Evolutionary conservation across 2,888 invertebrate species (phyloP), one percentile per base, ranked within the genome.

Genomic region (Sceliomorpha sp.): DNA sequence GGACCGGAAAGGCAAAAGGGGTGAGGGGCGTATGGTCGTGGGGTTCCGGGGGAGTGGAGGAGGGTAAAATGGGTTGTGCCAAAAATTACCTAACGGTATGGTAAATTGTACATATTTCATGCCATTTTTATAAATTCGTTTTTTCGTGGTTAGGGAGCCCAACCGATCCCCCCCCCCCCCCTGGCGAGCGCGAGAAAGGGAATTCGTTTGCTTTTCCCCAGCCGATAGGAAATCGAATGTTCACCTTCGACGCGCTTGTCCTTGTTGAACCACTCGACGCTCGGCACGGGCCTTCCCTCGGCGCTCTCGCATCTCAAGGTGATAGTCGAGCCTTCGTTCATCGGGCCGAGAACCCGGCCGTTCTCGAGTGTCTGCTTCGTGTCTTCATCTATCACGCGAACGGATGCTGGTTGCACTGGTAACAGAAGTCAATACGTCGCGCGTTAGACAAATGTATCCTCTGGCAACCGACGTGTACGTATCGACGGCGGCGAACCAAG

Each of bases 221-320:
- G 34, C 1, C 20, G 37, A 53, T 47, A 48, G 56, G 47, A 60
- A 70, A 60, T 58, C 55, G 63, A 55, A 72, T 56, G 71, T 77
- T 82, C 74, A 86, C 87, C 85, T 77, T 85, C 79, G 27, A 86
- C 70, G 24, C 55, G 79, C 55, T 82, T 74, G 48, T 85, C 80
- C 27, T 94, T 94, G 86, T 95, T 95, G 90, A 92, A 95, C 97
- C 97, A 97, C 69, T 92, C 92, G 62, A 97, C 93, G 75, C 91
- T 91, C 1, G 97, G 96, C 72, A 94, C 93, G 0, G 97, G 97
- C 76, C 96, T 94, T 37, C 96, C 96, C 42, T 94, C 94, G 34
- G 91, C 91, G 47, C 96, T 95, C 62, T 93, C 91, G 82, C 96
- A 96, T 70, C 91, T 91, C 64, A 96, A 88, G 74, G 91, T 92